Evolutionary conservation across 1,140 invertebrate species (phyloP).

Genomic region (Brachionus asplanchnoidis): DNA sequence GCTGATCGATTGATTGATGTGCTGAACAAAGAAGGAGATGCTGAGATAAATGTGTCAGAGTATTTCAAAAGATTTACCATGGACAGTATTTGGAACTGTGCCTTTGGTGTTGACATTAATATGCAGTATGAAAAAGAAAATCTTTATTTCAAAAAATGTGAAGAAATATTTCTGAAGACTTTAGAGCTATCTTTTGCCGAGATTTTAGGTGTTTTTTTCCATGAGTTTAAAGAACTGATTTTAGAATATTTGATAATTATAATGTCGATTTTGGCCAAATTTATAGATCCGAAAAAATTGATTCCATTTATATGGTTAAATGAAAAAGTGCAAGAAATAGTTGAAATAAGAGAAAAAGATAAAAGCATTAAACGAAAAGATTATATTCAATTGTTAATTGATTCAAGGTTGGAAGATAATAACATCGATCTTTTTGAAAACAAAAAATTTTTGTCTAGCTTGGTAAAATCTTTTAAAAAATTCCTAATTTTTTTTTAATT

Average conservation of each 20-base stretch:
- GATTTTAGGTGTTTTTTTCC: conserved; percentile 7
- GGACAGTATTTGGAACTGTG: conserved; percentile 41
- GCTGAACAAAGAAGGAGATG: neutral
- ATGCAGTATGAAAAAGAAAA: conserved; percentile 54
- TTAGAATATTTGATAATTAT: neutral
- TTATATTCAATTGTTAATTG: conserved; percentile 25
- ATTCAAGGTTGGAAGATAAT: neutral
- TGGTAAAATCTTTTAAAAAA: neutral
- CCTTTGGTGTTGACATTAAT: conserved; percentile 23
- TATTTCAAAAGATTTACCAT: conserved; percentile 44
- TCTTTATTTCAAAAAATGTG: neutral
- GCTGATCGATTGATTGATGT: conserved; percentile 23
- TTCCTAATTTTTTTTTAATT: neutral
- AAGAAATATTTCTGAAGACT: neutral
- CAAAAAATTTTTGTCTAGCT: neutral
- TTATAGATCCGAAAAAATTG: neutral
- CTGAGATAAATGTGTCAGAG: neutral
- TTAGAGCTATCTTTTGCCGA: neutral
- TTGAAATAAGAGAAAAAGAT: neutral
- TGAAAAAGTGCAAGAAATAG: neutral
- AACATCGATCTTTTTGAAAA: neutral
- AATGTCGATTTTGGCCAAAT: neutral
- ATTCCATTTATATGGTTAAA: conserved; percentile 17
- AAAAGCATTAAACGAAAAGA: neutral
- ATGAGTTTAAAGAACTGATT: neutral